Base-by-base conservation (phyloP, 2,797 vertebrate species). In the Coreius guichenoti region DNA sequence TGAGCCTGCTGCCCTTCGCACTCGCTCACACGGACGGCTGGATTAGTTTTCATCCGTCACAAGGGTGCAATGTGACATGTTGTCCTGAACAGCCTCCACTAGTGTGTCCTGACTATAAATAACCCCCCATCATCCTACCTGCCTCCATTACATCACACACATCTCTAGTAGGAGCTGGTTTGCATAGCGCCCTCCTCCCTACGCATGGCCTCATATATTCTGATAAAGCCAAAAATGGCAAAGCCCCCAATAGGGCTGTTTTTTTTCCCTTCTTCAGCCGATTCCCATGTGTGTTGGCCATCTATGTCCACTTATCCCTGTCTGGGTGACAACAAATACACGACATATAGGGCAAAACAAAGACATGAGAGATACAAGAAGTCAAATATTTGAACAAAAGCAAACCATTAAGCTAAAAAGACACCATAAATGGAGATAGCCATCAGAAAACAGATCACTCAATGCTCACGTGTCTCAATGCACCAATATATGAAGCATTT, bases 51-150 rank as follows among this genome's bases (percentile, higher is more conserved):
- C 84, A 75, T 61, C 85, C 82, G 90, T 93, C 90, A 93, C 92
- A 90, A 84, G 90, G 88, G 83, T 81, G 91, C 91, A 94, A 92
- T 91, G 91, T 94, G 92, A 93, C 92, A 90, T 86, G 84, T 74
- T 86, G 88, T 89, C 87, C 90, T 80, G 80, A 83, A 81, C 23
- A 88, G 54, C 73, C 83, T 70, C 85, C 65, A 80, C 69, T 75
- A 65, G 69, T 51, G 73, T 47, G 77, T 39, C 70, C 73, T 4
- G 54, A 61, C 79, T 70, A 61, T 92, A 93, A 89, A 87, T 87
- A 88, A 88, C 61, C 61, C 61, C 12, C 58, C 86, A 47, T 70
- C 79, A 81, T 82, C 76, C 77, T 56, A 82, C 63, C 65, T 89
- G 87, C 86, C 80, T 80, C 80, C 80, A 70, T 90, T 90, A 89